Evolutionary conservation across 1,140 invertebrate species (phyloP).

Genomic region (Tetramorium simillimum): DNA sequence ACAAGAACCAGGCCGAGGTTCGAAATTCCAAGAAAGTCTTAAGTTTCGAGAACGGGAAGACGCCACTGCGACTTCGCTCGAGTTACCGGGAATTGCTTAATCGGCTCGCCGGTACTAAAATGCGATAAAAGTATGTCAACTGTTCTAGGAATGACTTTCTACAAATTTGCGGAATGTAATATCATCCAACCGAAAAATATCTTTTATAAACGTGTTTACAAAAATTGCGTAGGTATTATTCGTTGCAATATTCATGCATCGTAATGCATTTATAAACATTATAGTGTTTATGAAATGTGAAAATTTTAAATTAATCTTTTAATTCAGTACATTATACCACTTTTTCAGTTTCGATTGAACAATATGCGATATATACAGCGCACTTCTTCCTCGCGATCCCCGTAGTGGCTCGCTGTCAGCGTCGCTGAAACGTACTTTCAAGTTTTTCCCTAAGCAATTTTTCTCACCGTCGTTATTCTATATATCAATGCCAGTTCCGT

Average conservation of each 20-base stretch:
- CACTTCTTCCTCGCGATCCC: neutral
- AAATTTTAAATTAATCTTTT: neutral
- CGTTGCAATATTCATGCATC: neutral
- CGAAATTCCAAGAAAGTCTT: conserved; percentile 42
- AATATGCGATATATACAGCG: neutral
- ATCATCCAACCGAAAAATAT: neutral
- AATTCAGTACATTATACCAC: neutral
- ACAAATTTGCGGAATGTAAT: conserved; percentile 50
- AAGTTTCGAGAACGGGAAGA: conserved; percentile 47
- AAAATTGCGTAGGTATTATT: neutral
- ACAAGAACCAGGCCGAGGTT: conserved; percentile 33
- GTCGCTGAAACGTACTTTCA: conserved; percentile 34
- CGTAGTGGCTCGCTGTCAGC: conserved; percentile 28
- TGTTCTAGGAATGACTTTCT: conserved; percentile 9
- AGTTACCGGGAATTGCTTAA: conserved; percentile 22
- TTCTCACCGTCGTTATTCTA: conserved; percentile 26
- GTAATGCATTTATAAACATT: neutral
- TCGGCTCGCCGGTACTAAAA: conserved; percentile 34
- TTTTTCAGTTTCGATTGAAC: neutral
- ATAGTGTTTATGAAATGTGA: neutral
- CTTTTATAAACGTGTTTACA: neutral
- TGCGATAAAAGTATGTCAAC: conserved; percentile 31
- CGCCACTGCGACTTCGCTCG: conserved; percentile 11
- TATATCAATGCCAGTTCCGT: conserved; percentile 49
- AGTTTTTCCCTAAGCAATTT: conserved; percentile 43